Evolutionary conservation across 2,797 vertebrate genomes (phyloP), one percentile per base, ranked within the genome.

Genomic region (Poeciliopsis turneri): DNA sequence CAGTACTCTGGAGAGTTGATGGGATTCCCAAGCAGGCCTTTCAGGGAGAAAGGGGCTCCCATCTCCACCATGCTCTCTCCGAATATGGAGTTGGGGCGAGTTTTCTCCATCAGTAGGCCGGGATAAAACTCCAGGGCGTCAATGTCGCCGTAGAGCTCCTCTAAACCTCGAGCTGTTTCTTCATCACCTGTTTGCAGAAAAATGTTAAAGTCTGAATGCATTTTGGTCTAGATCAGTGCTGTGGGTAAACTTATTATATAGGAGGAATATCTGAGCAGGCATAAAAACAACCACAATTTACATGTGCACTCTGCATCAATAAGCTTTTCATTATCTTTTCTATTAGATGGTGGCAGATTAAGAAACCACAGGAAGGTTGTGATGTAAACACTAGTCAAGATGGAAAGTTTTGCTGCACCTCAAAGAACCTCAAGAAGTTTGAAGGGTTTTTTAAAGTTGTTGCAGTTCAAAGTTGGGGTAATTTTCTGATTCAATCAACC

Each of bases 11-110:
- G 98, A 46, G 98, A 99, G 89, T 97, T 99, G 90, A 99, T 97
- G 49, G 98, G 97, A 76, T 99, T 99, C 78, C 97, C 98, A 70
- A 98, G 49, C 28, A 99, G 96, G 53, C 98, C 98, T 92, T 99
- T 99, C 76, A 99, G 93, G 46, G 98, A 99, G 92, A 99, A 99
- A 0, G 98, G 98, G 39, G 98, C 96, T 5, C 98, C 98, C 0
- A 99, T 98, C 92, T 99, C 98, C 81, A 99, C 96, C 96, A 99
- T 99, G 79, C 98, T 99, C 88, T 98, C 96, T 13, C 98, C 98
- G 87, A 99, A 98, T 78, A 98, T 97, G 1, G 90, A 79, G 0
- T 89, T 84, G 1, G 95, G 84, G 0, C 94, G 95, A 0, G 95
- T 88, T 84, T 96, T 97, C 92, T 99, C 98, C 5, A 99, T 92